A percentile compares a stretch with the other conserved stretches of the same genome.
Conservation (phyloP, 2,888 invertebrate species). For the Acleris laterana region DNA sequence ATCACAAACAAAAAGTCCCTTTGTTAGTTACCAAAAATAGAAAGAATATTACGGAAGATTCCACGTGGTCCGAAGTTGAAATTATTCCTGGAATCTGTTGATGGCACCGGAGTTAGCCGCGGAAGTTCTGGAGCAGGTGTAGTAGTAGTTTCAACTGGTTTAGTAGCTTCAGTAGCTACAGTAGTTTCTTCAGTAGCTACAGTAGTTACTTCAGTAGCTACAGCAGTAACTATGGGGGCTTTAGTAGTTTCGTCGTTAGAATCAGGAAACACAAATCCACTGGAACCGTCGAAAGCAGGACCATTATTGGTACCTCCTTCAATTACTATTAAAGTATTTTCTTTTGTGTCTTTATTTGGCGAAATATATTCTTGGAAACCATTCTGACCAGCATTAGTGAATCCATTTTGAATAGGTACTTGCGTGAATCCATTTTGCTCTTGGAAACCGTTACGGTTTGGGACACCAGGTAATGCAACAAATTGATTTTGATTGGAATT, state of each 20-base stretch:
- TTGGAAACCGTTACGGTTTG: constrained; percentile 31
- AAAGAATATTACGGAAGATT: constrained; percentile 51
- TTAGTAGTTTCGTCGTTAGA: constrained; percentile 7
- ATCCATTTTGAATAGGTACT: not conserved
- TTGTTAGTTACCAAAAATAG: too few species aligned
- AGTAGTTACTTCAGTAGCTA: too few species aligned
- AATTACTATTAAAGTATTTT: constrained; percentile 21
- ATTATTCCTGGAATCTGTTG: constrained; percentile 48
- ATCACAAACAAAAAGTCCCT: not conserved
- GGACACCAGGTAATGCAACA: constrained; percentile 11
- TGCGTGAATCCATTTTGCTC: constrained; percentile 8
- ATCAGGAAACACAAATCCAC: constrained; percentile 17
- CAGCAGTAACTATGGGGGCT: constrained; percentile 11
- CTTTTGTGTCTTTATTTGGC: constrained; percentile 1
- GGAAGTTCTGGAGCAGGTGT: constrained; percentile 32
- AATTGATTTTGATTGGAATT: not conserved
- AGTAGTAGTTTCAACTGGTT: constrained; percentile 10
- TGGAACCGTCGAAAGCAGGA: constrained; percentile 19
- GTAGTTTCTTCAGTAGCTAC: constrained; percentile 18
- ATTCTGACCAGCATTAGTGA: not conserved
- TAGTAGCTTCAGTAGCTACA: constrained; percentile 12
- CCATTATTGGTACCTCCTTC: constrained; percentile 4
- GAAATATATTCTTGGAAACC: not conserved
- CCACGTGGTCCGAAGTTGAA: constrained; percentile 50
- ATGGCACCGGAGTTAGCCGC: constrained; percentile 50